Evolutionary conservation across 2,797 vertebrate species (phyloP), one percentile per base, ranked within the genome.

Genomic region (Huso huso): DNA sequence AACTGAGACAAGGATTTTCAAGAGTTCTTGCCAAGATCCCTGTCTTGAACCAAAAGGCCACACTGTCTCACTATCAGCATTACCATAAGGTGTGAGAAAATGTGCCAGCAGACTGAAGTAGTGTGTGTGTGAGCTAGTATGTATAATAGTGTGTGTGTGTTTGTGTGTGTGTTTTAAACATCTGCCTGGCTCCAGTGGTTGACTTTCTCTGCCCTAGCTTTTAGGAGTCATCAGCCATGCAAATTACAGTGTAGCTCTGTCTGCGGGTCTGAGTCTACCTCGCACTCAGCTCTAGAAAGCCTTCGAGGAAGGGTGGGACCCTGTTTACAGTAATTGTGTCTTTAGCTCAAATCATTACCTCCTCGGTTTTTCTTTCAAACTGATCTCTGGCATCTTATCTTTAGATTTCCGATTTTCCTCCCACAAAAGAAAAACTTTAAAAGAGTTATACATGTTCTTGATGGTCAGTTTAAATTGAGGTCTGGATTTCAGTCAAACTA

Each of bases 271-370:
- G 81, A 81, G 86, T 83, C 79, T 51, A 62, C 67, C 62, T 62
- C 52, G 51, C 50, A 84, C 79, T 78, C 70, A 67, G 79, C 80
- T 77, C 79, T 79, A 75, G 76, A 81, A 82, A 84, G 82, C 81
- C 84, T 86, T 82, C 76, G 84, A 86, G 87, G 87, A 86, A 88
- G 88, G 89, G 87, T 81, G 88, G 81, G 79, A 81, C 84, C 87
- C 87, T 88, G 86, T 86, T 90, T 87, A 88, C 83, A 88, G 87
- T 87, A 85, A 88, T 82, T 79, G 84, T 75, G 80, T 62, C 61
- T 37, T 62, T 18, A n/a, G 11, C 8, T n/a, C 61, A 37, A 62
- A 62, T 62, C 61, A 37, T 7, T 62, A 37, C 18, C 61, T 23
- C 11, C 48, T 62, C 75, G 82, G 79, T 81, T 82, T 78, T 78